Percentiles rank a stretch among this genome's conserved stretches.
Conservation (phyloP, 2,113 vertebrate species). For the Noctilio leporinus region DNA sequence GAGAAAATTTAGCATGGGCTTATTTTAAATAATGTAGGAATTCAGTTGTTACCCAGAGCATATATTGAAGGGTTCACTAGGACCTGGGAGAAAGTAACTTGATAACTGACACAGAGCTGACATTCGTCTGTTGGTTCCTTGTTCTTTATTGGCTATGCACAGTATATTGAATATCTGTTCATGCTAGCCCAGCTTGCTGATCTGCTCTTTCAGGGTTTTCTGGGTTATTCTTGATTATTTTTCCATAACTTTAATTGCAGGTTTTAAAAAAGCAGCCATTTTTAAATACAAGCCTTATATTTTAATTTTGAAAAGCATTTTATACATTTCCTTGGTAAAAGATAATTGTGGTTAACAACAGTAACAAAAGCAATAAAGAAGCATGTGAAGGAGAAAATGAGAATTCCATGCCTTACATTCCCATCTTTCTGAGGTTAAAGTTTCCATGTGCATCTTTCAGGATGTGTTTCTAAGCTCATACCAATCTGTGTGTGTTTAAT, state of each 20-base stretch:
- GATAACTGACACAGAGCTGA: neutral
- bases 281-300: neutral
- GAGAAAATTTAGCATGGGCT: neutral
- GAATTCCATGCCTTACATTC: neutral
- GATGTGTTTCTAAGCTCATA: neutral
- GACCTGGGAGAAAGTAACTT: neutral
- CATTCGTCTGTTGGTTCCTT: neutral
- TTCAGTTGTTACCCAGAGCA: rapidly evolving
- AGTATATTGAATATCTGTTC: neutral
- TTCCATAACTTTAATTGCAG: neutral
- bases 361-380: neutral
- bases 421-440: neutral
- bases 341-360: neutral
- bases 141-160: neutral
- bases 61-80: neutral
- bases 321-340: neutral
- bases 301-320: neutral
- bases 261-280: neutral
- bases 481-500: neutral
- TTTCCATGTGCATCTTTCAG: neutral
- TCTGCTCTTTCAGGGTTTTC: neutral
- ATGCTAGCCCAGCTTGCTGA: neutral
- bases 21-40: neutral
- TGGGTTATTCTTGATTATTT: neutral
- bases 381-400: neutral